These are phyloP conservation scores for Aplysia californica DNA, from an alignment of 1,140 invertebrate species.

Conservation along the genomic window DNA sequence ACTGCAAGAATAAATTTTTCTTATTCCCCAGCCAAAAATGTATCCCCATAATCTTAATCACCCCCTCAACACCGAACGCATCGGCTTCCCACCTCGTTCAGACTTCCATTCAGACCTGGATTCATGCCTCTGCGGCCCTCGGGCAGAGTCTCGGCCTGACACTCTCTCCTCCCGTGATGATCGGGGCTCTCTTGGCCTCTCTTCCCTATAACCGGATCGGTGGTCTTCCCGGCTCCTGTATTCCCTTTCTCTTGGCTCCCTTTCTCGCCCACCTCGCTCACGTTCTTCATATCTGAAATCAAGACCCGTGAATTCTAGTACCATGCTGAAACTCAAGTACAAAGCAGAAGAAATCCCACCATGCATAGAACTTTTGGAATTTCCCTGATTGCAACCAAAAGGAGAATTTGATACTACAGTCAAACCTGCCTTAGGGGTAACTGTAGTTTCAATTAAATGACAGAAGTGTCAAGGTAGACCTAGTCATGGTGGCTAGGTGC, in stretches of 20 bases:
- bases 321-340: too few species aligned
- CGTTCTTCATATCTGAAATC: constrained; percentile 15
- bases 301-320: background rate
- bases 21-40: background rate
- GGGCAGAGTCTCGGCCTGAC: background rate
- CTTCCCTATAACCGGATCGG: constrained; percentile 5
- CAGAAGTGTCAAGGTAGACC: too few species aligned
- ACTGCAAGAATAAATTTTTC: too few species aligned
- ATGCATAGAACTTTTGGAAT: background rate
- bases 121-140: background rate
- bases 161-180: background rate
- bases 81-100: constrained; percentile 16
- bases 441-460: too few species aligned
- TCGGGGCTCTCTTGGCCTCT: background rate
- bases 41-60: background rate
- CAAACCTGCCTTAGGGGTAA: background rate
- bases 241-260: background rate
- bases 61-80: background rate
- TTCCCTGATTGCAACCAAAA: background rate
- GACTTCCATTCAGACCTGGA: constrained; percentile 21
- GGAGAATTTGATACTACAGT: background rate
- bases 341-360: too few species aligned
- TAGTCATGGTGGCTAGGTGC: too few species aligned
- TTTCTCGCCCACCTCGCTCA: background rate
- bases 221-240: background rate